Evolutionary conservation across 2,113 vertebrate species (phyloP), one percentile per base, ranked within the genome.

Genomic region (Nothobranchius furzeri): DNA sequence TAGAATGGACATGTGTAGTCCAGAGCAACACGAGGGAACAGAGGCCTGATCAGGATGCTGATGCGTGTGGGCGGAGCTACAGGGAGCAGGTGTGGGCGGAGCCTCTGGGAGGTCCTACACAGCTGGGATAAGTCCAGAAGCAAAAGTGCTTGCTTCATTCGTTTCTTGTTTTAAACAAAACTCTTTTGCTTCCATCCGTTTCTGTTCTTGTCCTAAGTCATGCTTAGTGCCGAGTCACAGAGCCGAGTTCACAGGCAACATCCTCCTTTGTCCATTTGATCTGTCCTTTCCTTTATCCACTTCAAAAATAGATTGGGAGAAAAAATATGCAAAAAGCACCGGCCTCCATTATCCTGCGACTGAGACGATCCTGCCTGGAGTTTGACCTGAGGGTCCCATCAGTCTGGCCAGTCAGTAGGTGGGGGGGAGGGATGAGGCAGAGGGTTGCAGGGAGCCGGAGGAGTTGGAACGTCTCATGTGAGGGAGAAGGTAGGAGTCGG

Each of bases 391-490:
- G 49, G 52, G 63, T 60, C 11, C 80, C 75, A 57, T 70, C 68
- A 86, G 76, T 76, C 49, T 51, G 1, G 57, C 42, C 62, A 81
- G 65, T 98, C 95, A 99, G 90, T 94, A 99, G 40, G 94, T 93
- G 85, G 96, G 92, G 85, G 96, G 92, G 81, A 98, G 94, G 50
- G 95, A 95, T 66, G 96, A 92, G 78, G 94, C 88, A 61, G 93
- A 89, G 68, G 97, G 91, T 92, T 98, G 96, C 86, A 98, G 91
- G 85, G 97, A 95, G 91, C 98, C 96, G 73, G 98, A 98, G 90
- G 96, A 99, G 92, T 98, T 98, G 4, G 98, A 96, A 82, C 97
- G 96, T 84, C 98, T 95, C 95, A 99, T 99, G 87, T 99, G 98
- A 57, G 97, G 98, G 69, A 99, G 97, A 87, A 99, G 96, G 86